Conservation (phyloP, 1,140 invertebrate genomes). For the Parapsyche elsis region DNA sequence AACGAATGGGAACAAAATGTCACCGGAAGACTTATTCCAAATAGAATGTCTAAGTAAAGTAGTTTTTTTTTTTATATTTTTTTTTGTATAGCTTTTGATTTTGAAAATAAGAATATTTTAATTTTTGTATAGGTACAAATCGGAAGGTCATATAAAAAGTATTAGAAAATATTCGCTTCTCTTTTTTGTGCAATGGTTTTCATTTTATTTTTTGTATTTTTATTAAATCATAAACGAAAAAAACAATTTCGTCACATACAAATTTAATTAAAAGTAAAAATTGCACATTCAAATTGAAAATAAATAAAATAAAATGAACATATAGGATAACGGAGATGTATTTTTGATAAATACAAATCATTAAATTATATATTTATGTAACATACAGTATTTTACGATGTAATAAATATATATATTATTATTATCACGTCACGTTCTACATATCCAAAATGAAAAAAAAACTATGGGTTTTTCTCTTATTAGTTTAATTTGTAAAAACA, state of each 20-base stretch:
- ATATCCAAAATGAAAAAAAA: conserved; percentile 45
- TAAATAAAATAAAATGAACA: conserved; percentile 30
- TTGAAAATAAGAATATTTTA: too few relatives aligned
- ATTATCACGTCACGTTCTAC: conserved; percentile 51
- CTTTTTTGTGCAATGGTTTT: too few relatives aligned
- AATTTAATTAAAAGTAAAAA: not conserved
- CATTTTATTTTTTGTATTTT: not conserved
- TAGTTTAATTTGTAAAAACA: conserved; percentile 14
- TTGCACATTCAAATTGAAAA: conserved; percentile 48
- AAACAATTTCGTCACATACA: not conserved
- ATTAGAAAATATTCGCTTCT: too few relatives aligned
- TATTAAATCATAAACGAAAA: too few relatives aligned
- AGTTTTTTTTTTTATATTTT: too few relatives aligned
- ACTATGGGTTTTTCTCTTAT: conserved; percentile 46
- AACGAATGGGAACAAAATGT: conserved; percentile 6
- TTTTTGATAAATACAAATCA: conserved; percentile 56
- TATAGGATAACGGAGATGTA: conserved; percentile 53
- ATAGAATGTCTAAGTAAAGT: too few relatives aligned
- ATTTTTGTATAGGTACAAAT: too few relatives aligned
- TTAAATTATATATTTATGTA: conserved; percentile 53
- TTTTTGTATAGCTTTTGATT: too few relatives aligned
- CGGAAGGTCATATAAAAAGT: too few relatives aligned
- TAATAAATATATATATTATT: conserved; percentile 37
- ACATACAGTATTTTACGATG: conserved; percentile 52
- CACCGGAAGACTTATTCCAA: too few relatives aligned